Conservation (phyloP, 2,888 invertebrate species). For the Catocala sponsa region DNA sequence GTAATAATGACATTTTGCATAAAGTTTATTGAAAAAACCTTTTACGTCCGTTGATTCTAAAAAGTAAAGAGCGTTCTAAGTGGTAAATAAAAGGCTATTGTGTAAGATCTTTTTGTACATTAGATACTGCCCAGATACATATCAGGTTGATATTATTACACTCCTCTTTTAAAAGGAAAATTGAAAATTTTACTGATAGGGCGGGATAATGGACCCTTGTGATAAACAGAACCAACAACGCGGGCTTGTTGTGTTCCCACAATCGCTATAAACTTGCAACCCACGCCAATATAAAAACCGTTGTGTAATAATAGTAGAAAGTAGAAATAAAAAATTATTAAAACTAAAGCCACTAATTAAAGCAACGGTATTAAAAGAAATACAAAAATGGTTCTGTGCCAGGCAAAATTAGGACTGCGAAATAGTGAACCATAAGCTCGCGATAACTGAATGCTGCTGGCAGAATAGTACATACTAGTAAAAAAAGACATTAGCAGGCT, state of each 20-base stretch:
- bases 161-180: background rate
- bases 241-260: no score
- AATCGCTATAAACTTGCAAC: no score
- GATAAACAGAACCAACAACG: no score
- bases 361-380: background rate
- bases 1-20: no score
- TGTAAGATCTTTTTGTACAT: background rate
- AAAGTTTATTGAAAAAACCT: no score
- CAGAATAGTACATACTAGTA: constrained; percentile 34
- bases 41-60: no score
- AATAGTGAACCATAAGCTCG: constrained; percentile 20
- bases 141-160: background rate
- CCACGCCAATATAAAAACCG: no score
- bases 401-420: constrained; percentile 11
- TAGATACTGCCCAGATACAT: background rate
- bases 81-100: background rate
- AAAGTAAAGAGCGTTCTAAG: no score
- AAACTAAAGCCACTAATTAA: no score
- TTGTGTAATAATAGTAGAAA: background rate
- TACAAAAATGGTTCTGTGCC: no score
- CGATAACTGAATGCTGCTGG: constrained; percentile 15
- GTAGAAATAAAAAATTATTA: background rate
- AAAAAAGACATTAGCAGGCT: constrained; percentile 63
- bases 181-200: background rate
- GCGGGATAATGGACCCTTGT: no score